Evolutionary conservation across 2,888 invertebrate genomes (phyloP).

Genomic region (Erannis defoliaria): DNA sequence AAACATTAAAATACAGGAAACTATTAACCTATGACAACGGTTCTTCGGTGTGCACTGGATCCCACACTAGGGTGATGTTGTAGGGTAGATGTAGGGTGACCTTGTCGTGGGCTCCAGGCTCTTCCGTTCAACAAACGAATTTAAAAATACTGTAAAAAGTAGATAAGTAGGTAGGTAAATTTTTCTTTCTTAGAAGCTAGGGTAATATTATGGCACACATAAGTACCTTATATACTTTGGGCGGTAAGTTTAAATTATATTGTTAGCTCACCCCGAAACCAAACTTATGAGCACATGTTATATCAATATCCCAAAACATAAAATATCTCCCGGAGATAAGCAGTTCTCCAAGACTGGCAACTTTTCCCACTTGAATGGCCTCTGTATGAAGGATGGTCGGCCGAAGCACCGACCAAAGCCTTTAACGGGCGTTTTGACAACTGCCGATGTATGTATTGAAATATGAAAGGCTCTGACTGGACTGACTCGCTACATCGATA

Average conservation of each 20-base stretch:
- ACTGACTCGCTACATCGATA: slow-evolving; percentile 57
- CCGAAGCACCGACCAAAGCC: slow-evolving; percentile 59
- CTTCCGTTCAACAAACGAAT: too few relatives aligned
- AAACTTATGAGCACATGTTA: not conserved
- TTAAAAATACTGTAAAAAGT: too few relatives aligned
- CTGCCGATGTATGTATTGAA: slow-evolving; percentile 78
- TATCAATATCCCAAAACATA: not conserved
- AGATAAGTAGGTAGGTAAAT: too few relatives aligned
- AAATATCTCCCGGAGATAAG: not conserved
- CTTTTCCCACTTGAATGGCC: slow-evolving; percentile 68
- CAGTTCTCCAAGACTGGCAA: slow-evolving; percentile 21
- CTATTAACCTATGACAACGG: too few relatives aligned
- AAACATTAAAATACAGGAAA: too few relatives aligned
- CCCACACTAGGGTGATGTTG: too few relatives aligned
- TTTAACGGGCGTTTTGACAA: slow-evolving; percentile 79
- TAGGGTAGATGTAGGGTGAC: too few relatives aligned
- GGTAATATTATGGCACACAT: not conserved
- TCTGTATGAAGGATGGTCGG: slow-evolving; percentile 78
- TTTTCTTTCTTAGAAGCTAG: too few relatives aligned
- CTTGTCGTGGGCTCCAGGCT: too few relatives aligned
- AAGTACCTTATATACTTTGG: too few relatives aligned
- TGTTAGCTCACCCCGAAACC: not conserved
- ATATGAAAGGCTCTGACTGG: slow-evolving; percentile 72
- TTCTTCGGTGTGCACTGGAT: too few relatives aligned
- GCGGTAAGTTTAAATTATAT: too few relatives aligned